Conservation (phyloP, 2,113 vertebrate species). For the Phrynocephalus versicolor region DNA sequence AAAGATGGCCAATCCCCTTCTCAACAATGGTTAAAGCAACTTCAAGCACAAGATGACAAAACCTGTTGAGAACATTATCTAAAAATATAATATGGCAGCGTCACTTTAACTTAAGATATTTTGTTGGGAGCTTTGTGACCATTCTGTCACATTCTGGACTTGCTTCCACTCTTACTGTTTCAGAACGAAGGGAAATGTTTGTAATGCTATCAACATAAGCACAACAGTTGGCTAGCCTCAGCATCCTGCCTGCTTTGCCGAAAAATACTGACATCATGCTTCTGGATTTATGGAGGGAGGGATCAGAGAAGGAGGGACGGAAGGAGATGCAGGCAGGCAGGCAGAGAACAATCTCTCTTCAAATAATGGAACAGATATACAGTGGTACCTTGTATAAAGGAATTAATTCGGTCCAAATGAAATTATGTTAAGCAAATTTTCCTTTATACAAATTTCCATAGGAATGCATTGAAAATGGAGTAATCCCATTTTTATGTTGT, state of each 20-base stretch:
- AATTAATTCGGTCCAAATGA: no score
- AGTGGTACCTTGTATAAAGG: no score
- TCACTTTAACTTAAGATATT: no score
- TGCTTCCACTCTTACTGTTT: constrained; percentile 24
- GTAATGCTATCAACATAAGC: constrained; percentile 66
- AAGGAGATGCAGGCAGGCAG: no score
- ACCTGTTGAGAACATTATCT: not conserved
- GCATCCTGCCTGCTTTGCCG: constrained; percentile 62
- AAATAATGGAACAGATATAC: not conserved
- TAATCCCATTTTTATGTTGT: no score
- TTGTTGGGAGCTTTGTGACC: no score
- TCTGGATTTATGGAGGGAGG: constrained; percentile 28
- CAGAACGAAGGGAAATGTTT: constrained; percentile 67
- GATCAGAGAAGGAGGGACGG: no score
- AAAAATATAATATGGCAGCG: not conserved
- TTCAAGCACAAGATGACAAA: not conserved
- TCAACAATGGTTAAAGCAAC: constrained; percentile 38
- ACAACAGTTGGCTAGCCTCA: constrained; percentile 60
- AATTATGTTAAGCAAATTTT: no score
- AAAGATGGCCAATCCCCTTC: constrained; percentile 7
- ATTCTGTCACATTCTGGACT: not conserved
- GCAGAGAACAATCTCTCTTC: not conserved
- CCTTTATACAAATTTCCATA: no score
- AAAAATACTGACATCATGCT: constrained; percentile 62
- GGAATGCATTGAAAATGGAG: no score